A percentile compares a stretch with the other conserved stretches of the same genome.
Conservation (phyloP, 1,140 invertebrate species). For the Bombus consobrinus region DNA sequence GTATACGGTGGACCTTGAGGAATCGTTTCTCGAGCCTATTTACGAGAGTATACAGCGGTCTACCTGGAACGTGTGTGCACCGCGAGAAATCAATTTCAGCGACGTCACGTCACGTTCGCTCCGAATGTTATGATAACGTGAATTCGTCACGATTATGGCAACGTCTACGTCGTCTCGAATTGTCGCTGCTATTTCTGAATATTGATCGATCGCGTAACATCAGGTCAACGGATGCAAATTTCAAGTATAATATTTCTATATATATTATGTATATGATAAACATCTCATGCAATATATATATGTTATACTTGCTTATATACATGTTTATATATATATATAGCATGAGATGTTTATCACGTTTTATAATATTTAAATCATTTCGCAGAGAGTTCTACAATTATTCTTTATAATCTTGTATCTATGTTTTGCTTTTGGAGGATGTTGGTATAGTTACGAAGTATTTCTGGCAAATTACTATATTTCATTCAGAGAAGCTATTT, state of each 20-base stretch:
- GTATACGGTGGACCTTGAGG: conserved; percentile 52
- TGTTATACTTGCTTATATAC: no score
- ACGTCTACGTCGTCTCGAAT: not conserved
- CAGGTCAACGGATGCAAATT: not conserved
- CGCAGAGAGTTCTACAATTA: no score
- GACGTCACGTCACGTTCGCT: conserved; percentile 13
- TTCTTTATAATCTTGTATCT: no score
- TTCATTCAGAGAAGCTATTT: no score
- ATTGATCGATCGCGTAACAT: not conserved
- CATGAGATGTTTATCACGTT: not conserved
- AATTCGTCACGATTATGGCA: conserved; percentile 29
- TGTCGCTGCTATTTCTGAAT: not conserved
- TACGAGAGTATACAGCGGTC: conserved; percentile 13
- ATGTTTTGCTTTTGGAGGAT: no score
- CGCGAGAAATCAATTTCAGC: conserved; percentile 46
- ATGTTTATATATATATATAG: no score
- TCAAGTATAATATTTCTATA: not conserved
- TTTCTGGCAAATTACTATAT: no score
- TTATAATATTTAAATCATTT: not conserved
- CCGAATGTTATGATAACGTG: conserved; percentile 19
- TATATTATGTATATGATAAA: not conserved
- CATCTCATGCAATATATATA: not conserved
- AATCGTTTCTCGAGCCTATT: conserved; percentile 36
- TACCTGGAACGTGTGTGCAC: conserved; percentile 25
- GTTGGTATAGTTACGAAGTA: no score